Conservation (phyloP, 2,888 invertebrate genomes). For the Drosophila multiciliata region DNA sequence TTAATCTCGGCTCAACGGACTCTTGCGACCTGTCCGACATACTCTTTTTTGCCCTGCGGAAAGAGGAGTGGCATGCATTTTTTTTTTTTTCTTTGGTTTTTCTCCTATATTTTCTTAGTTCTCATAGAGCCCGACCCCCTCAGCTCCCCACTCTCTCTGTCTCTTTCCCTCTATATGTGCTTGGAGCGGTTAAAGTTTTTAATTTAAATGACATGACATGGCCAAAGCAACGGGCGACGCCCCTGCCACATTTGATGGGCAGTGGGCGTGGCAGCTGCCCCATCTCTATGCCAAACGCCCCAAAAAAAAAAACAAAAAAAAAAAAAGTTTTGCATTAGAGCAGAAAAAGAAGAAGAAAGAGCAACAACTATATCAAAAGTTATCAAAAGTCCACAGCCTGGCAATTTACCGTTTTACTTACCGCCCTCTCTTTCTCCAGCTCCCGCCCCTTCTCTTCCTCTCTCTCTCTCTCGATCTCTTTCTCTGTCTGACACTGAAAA, state of each 20-base stretch:
- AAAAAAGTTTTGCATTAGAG: conserved; percentile 64
- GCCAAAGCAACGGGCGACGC: conserved; percentile 48
- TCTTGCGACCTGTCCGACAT: conserved; percentile 32
- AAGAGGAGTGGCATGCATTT: conserved; percentile 56
- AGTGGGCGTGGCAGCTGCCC: conserved; percentile 60
- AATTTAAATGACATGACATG: conserved; percentile 77
- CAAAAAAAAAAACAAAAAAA: conserved; percentile 17
- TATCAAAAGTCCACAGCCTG: conserved; percentile 30
- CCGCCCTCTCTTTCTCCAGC: not conserved
- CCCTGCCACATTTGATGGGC: conserved; percentile 68
- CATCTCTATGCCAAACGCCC: conserved; percentile 64
- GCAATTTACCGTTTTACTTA: conserved; percentile 56
- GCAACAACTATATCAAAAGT: conserved; percentile 47
- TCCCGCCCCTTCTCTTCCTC: not conserved
- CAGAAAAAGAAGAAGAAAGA: conserved; percentile 6
- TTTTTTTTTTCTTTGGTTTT: conserved; percentile 16
- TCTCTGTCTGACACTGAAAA: conserved; percentile 10
- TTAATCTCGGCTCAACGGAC: conserved; percentile 38
- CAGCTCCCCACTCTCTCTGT: not conserved
- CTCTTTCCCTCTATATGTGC: conserved; percentile 41
- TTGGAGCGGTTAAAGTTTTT: conserved; percentile 69
- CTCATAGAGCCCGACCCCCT: not conserved
- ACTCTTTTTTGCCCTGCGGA: conserved; percentile 10
- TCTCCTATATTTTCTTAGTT: conserved; percentile 7
- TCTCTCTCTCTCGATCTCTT: not conserved